Conservation (phyloP, 2,797 vertebrate species). For the Takifugu rubripes region DNA sequence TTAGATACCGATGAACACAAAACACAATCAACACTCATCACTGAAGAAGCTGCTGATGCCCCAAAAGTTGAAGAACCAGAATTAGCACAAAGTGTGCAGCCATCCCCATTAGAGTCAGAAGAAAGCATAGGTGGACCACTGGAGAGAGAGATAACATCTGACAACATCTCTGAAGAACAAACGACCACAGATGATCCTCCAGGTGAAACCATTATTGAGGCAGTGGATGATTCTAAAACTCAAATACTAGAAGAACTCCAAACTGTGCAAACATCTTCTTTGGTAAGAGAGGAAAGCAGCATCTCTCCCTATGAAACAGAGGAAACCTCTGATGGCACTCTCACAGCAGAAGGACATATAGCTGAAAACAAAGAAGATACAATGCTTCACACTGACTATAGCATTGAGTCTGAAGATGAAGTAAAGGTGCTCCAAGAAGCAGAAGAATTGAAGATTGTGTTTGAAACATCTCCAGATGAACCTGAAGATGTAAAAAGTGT, state of each 20-base stretch:
- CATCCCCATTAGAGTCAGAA: background rate
- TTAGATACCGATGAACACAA: too few relatives aligned
- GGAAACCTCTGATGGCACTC: background rate
- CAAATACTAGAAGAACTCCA: background rate
- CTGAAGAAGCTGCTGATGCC: too few relatives aligned
- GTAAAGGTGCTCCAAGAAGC: background rate
- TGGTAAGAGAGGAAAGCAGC: background rate
- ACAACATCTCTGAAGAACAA: background rate
- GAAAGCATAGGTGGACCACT: background rate
- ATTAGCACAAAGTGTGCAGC: constrained; percentile 2
- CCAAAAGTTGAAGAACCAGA: too few relatives aligned
- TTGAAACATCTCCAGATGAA: too few relatives aligned
- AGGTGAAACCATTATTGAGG: background rate
- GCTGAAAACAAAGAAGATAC: constrained; percentile 13
- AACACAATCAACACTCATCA: too few relatives aligned
- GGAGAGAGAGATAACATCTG: background rate
- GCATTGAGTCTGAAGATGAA: background rate
- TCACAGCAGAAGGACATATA: background rate
- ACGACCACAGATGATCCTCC: constrained; percentile 16
- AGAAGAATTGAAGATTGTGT: constrained; percentile 5
- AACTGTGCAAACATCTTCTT: too few relatives aligned
- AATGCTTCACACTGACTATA: background rate
- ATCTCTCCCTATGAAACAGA: constrained; percentile 18
- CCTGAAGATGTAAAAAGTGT: too few relatives aligned
- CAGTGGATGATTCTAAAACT: background rate